Evolutionary conservation across 92 coral and sea anemone genomes (phyloP).

Genomic region (Epizoanthus scotinus): DNA sequence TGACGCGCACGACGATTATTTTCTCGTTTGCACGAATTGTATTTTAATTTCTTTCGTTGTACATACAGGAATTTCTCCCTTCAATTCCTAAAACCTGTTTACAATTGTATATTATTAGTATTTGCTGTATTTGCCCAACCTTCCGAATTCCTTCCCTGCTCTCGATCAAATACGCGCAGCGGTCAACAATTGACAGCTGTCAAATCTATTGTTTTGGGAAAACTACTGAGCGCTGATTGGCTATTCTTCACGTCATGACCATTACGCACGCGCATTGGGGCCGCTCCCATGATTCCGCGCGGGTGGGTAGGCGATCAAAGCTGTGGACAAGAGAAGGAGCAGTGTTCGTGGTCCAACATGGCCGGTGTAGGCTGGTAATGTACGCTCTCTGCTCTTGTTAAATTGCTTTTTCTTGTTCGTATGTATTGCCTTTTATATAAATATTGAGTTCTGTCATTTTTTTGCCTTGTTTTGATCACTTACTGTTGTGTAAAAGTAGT

Average conservation of each 20-base stretch:
- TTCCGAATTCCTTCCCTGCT: too few species aligned
- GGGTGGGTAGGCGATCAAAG: slow-evolving; percentile 46
- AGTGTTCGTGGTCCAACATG: slow-evolving; percentile 42
- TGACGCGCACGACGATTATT: too few species aligned
- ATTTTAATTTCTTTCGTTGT: too few species aligned
- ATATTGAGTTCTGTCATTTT: slow-evolving; percentile 26
- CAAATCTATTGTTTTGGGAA: slow-evolving; percentile 28
- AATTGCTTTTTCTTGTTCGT: slow-evolving; percentile 30
- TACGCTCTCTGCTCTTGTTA: slow-evolving; percentile 36
- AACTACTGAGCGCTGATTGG: slow-evolving; percentile 40
- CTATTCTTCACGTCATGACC: background rate
- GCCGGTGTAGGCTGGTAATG: slow-evolving; percentile 45
- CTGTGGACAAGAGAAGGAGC: slow-evolving; percentile 35
- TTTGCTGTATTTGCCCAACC: too few species aligned
- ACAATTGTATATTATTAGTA: too few species aligned
- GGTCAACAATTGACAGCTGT: background rate
- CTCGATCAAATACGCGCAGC: background rate
- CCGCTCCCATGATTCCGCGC: slow-evolving; percentile 46
- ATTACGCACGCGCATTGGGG: slow-evolving; percentile 34
- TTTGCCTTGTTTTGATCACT: slow-evolving; percentile 36
- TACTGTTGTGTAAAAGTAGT: slow-evolving; percentile 21
- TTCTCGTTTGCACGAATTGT: too few species aligned
- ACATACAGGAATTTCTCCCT: too few species aligned
- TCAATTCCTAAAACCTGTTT: too few species aligned
- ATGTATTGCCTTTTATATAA: slow-evolving; percentile 26